These are phyloP conservation scores for Laothoe populi DNA, from an alignment of 2,888 invertebrate genomes.

Conservation along the genomic window DNA sequence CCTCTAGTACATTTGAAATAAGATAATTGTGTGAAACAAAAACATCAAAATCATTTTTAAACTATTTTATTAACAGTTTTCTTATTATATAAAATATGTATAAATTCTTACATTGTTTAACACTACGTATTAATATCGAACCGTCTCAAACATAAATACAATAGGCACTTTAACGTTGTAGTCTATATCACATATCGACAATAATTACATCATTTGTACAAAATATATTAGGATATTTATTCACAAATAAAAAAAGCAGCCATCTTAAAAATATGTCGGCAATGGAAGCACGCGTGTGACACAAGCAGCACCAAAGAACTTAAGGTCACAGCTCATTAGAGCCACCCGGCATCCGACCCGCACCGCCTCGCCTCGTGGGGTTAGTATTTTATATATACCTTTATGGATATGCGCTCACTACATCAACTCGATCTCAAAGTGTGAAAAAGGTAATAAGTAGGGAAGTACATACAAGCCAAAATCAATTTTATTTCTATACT, in stretches of 20 bases:
- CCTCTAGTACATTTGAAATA: too few species aligned
- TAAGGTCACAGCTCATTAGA: too few species aligned
- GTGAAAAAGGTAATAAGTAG: too few species aligned
- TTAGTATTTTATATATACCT: too few species aligned
- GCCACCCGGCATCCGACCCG: too few species aligned
- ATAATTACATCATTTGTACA: slow-evolving; percentile 58
- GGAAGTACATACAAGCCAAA: too few species aligned
- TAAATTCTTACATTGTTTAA: slow-evolving; percentile 32
- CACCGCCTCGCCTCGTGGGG: too few species aligned
- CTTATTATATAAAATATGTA: slow-evolving; percentile 57
- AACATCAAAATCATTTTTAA: slow-evolving; percentile 42
- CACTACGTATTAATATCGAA: slow-evolving; percentile 48
- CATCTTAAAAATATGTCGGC: slow-evolving; percentile 28
- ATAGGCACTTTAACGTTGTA: slow-evolving; percentile 74
- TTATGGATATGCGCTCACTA: too few species aligned
- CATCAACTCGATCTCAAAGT: too few species aligned
- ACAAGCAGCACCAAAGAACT: background rate
- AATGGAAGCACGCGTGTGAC: slow-evolving; percentile 53
- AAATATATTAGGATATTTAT: slow-evolving; percentile 54
- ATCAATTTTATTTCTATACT: too few species aligned
- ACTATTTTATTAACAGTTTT: slow-evolving; percentile 73
- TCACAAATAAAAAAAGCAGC: slow-evolving; percentile 37
- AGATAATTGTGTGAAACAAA: slow-evolving; percentile 5
- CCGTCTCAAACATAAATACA: slow-evolving; percentile 57
- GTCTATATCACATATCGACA: slow-evolving; percentile 79